Evolutionary conservation across 2,888 invertebrate genomes (phyloP).

Genomic region (Laspeyria flexula): DNA sequence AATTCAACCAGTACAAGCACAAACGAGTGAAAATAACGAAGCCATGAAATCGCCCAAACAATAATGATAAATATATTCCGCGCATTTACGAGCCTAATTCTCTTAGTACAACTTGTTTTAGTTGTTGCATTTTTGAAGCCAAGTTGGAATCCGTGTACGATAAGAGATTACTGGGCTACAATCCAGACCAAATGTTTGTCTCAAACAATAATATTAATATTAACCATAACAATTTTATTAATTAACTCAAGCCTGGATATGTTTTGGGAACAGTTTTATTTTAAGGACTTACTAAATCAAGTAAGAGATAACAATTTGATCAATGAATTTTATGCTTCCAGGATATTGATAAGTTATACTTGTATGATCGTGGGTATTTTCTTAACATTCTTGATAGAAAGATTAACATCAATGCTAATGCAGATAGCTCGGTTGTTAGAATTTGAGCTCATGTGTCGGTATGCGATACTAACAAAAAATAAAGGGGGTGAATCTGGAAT

Average conservation of each 20-base stretch:
- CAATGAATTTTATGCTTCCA: constrained; percentile 56
- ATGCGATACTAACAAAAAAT: constrained; percentile 61
- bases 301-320: constrained; percentile 45
- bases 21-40: neutral
- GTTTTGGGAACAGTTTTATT: constrained; percentile 49
- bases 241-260: constrained; percentile 58
- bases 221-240: constrained; percentile 40
- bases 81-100: constrained; percentile 40
- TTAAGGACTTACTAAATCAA: constrained; percentile 42
- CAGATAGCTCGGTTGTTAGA: constrained; percentile 65
- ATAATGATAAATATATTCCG: constrained; percentile 65
- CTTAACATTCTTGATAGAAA: constrained; percentile 60
- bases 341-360: constrained; percentile 53
- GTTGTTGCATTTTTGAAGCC: constrained; percentile 65
- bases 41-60: neutral
- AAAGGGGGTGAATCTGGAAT: constrained; percentile 10
- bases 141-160: constrained; percentile 54
- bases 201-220: constrained; percentile 42
- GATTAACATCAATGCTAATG: constrained; percentile 53
- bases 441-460: constrained; percentile 72
- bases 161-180: constrained; percentile 61
- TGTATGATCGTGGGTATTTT: constrained; percentile 57
- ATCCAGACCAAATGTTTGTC: constrained; percentile 39
- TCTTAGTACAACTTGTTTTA: constrained; percentile 57
- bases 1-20: neutral